phyloP scores from a whole-genome alignment of 2,888 invertebrate genomes.

The Seira ritae region DNA sequence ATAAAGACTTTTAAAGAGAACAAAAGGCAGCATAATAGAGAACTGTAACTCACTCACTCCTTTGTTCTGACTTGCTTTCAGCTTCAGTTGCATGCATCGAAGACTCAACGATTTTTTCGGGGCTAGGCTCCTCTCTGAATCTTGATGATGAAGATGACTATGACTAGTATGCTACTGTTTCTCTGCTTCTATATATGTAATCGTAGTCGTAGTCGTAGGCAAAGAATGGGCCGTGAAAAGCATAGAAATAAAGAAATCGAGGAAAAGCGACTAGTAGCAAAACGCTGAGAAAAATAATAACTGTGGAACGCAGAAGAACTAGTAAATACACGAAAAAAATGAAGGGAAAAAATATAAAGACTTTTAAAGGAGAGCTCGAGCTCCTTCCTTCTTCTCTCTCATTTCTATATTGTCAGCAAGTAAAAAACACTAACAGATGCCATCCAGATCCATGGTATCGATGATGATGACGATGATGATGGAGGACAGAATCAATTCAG shows the following conservation, averaged over 20 bases:
- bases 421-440: constrained; percentile 37
- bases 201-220: no score
- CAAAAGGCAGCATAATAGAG: no score
- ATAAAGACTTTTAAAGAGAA: no score
- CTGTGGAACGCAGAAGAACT: not conserved
- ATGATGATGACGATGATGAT: constrained; percentile 41
- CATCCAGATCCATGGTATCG: constrained; percentile 8
- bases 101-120: not conserved
- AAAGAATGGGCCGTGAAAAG: not conserved
- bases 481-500: constrained; percentile 66
- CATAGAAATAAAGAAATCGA: not conserved
- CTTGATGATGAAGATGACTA: not conserved
- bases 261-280: not conserved
- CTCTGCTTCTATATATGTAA: no score
- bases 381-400: not conserved
- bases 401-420: not conserved
- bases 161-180: no score
- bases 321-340: not conserved
- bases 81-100: no score
- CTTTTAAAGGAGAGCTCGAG: no score
- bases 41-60: not conserved
- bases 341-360: not conserved
- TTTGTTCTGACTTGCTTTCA: no score
- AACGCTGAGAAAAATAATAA: not conserved
- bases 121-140: not conserved